A percentile compares a stretch with the other conserved stretches of the same genome.
These are phyloP conservation scores for Ranitomeya imitator DNA, from an alignment of 2,113 vertebrate species.

Conservation along the genomic window DNA sequence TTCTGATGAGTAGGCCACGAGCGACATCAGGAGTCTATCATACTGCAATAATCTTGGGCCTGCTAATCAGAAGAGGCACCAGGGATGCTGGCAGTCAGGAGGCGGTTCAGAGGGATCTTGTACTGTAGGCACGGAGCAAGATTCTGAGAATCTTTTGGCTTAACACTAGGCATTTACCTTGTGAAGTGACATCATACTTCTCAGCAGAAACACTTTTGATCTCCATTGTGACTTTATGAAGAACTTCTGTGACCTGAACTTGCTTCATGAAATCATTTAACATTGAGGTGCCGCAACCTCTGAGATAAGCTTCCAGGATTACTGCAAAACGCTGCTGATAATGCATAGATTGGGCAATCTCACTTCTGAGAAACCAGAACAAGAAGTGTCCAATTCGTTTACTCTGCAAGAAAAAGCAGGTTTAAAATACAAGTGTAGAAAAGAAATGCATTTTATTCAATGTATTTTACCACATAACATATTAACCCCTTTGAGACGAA, in stretches of 20 bases:
- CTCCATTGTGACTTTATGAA: slow-evolving; percentile 93
- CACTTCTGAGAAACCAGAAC: slow-evolving; percentile 98
- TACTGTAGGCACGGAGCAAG: no score
- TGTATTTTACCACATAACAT: no score
- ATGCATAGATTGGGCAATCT: slow-evolving; percentile 98
- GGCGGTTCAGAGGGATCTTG: no score
- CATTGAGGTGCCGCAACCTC: slow-evolving; percentile 93
- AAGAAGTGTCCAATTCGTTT: slow-evolving; percentile 97
- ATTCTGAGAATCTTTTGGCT: no score
- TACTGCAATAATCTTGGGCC: no score
- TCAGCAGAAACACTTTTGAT: slow-evolving; percentile 91
- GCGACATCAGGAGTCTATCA: no score
- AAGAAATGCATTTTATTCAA: not conserved
- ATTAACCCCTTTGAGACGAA: no score
- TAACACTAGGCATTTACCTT: slow-evolving; percentile 76
- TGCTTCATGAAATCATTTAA: slow-evolving; percentile 89
- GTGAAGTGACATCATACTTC: slow-evolving; percentile 91
- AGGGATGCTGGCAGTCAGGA: no score
- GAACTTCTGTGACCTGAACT: slow-evolving; percentile 88
- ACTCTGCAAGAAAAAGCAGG: slow-evolving; percentile 74
- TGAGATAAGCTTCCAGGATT: slow-evolving; percentile 91
- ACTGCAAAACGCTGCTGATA: slow-evolving; percentile 95
- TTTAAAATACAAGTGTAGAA: not conserved
- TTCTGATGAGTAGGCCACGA: no score
- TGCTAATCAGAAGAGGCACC: no score